These are phyloP conservation scores for Lydus trimaculatus DNA, from an alignment of 2,888 invertebrate genomes.

Conservation along the genomic window DNA sequence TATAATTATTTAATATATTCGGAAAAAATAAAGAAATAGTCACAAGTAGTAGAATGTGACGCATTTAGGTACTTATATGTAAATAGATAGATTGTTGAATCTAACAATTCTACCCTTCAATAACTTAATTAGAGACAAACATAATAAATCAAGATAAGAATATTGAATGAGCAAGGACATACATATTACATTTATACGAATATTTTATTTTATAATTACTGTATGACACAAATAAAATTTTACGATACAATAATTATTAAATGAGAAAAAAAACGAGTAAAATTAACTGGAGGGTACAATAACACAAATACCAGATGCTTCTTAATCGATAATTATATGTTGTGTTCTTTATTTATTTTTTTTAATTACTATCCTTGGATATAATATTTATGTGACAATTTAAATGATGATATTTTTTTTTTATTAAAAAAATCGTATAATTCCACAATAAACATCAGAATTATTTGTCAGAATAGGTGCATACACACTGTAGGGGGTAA, in stretches of 20 bases:
- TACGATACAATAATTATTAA: too few relatives aligned
- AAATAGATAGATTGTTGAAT: neutral
- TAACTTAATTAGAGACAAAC: neutral
- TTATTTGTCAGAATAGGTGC: too few relatives aligned
- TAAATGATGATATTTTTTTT: too few relatives aligned
- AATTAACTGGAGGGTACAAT: neutral
- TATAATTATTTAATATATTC: neutral
- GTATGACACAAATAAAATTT: neutral
- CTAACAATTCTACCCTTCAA: neutral
- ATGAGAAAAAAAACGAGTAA: neutral
- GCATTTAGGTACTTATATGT: neutral
- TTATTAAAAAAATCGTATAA: too few relatives aligned
- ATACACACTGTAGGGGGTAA: neutral
- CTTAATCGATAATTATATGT: neutral
- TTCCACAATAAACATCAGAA: too few relatives aligned
- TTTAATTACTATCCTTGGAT: neutral
- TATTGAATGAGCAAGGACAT: neutral
- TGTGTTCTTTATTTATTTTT: too few relatives aligned
- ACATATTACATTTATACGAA: neutral
- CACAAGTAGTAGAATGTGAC: neutral
- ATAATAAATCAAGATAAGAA: neutral
- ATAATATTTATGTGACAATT: neutral
- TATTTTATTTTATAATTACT: neutral
- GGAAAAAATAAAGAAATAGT: too few relatives aligned
- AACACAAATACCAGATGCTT: conserved; percentile 1